phyloP scores from a whole-genome alignment of 2,113 vertebrate genomes.

The Laticauda laticaudata region DNA sequence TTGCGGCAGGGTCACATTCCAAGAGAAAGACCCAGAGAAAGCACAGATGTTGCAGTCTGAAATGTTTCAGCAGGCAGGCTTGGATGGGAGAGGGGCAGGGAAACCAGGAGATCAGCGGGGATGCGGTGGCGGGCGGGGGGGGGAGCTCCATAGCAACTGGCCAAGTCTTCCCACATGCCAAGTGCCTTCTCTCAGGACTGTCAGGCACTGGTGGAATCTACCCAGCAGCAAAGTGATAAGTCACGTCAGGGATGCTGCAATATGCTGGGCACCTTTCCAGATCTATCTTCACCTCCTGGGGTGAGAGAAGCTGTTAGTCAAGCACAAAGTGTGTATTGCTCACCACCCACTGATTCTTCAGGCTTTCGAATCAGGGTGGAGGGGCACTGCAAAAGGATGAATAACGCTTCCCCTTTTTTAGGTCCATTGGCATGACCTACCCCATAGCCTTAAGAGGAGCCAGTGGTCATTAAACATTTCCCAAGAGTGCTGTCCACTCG shows the following conservation, averaged over 20 bases:
- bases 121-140: background rate
- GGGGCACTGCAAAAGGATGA: background rate
- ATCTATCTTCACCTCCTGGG: slow-evolving; percentile 27
- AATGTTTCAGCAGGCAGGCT: slow-evolving; percentile 1
- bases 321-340: slow-evolving; percentile 10
- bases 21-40: background rate
- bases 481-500: background rate
- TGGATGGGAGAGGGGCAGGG: background rate
- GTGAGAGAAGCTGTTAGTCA: slow-evolving; percentile 21
- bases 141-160: slow-evolving; percentile 23
- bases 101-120: background rate
- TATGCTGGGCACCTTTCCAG: slow-evolving; percentile 30
- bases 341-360: slow-evolving; percentile 16
- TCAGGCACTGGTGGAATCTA: slow-evolving; percentile 17
- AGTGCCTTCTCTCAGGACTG: slow-evolving; percentile 12
- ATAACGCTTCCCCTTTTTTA: background rate
- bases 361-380: background rate
- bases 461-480: background rate
- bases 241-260: slow-evolving; percentile 30
- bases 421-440: background rate
- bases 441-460: background rate
- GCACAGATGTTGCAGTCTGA: slow-evolving; percentile 14
- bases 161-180: slow-evolving; percentile 13
- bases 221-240: slow-evolving; percentile 11
- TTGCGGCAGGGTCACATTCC: background rate